Evolutionary conservation across 1,140 invertebrate genomes (phyloP).

Genomic region (Pseudoatta argentina): DNA sequence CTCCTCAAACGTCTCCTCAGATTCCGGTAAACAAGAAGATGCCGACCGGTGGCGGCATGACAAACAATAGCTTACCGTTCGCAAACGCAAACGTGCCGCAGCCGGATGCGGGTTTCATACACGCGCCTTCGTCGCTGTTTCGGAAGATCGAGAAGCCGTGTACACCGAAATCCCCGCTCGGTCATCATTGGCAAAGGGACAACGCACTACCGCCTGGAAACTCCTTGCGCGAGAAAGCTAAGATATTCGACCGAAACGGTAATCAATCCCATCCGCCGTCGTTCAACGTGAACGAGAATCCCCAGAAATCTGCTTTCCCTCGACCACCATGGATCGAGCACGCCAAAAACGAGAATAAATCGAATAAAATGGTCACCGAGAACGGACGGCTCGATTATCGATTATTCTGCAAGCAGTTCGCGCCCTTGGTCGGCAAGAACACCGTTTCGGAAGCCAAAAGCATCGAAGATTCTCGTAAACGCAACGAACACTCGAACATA

Average conservation of each 20-base stretch:
- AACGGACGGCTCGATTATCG: constrained; percentile 77
- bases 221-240: constrained; percentile 76
- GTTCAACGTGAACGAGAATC: constrained; percentile 26
- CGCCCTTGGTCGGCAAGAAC: constrained; percentile 67
- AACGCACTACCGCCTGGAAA: constrained; percentile 6
- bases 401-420: constrained; percentile 79
- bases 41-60: not conserved
- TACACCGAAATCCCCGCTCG: constrained; percentile 48
- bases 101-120: constrained; percentile 75
- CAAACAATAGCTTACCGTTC: not conserved
- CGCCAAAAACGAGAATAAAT: constrained; percentile 44
- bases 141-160: constrained; percentile 80
- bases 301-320: constrained; percentile 59
- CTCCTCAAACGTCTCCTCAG: not conserved
- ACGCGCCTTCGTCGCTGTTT: constrained; percentile 83
- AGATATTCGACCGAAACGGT: constrained; percentile 80
- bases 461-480: constrained; percentile 42
- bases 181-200: constrained; percentile 74
- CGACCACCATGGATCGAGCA: constrained; percentile 71
- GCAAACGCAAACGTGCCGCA: constrained; percentile 35
- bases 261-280: not conserved
- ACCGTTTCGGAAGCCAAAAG: constrained; percentile 3
- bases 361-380: constrained; percentile 60
- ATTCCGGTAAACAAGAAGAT: not conserved
- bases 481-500: constrained; percentile 11